These are phyloP conservation scores for Tenebrio molitor DNA, from an alignment of 1,140 invertebrate genomes.

Conservation along the genomic window DNA sequence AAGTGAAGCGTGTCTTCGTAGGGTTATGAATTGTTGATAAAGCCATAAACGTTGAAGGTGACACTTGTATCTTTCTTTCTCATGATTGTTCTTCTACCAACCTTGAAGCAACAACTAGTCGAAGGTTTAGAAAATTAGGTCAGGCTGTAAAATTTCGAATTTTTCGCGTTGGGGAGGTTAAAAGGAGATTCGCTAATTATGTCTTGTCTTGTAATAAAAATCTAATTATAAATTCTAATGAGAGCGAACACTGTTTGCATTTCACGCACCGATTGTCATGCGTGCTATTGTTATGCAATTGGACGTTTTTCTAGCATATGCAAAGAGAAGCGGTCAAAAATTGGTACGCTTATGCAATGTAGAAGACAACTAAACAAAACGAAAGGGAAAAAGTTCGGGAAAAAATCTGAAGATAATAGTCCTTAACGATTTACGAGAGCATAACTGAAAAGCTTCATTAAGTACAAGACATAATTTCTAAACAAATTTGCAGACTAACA, in stretches of 20 bases:
- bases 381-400: too few relatives aligned
- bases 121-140: constrained; percentile 19
- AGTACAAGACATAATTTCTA: too few relatives aligned
- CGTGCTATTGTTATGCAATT: constrained; percentile 8
- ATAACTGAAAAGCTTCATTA: too few relatives aligned
- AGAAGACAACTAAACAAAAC: too few relatives aligned
- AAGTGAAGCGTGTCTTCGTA: background rate
- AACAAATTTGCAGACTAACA: too few relatives aligned
- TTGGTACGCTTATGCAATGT: too few relatives aligned
- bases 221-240: constrained; percentile 30
- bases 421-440: too few relatives aligned
- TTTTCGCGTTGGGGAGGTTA: constrained; percentile 2
- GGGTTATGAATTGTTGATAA: background rate
- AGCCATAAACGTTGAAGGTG: constrained; percentile 2
- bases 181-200: constrained; percentile 23
- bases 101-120: constrained; percentile 16
- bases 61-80: constrained; percentile 17
- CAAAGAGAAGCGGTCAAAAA: too few relatives aligned
- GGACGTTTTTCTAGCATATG: constrained; percentile 14
- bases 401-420: too few relatives aligned
- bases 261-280: constrained; percentile 23
- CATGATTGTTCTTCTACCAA: constrained; percentile 3
- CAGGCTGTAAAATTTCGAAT: constrained; percentile 19
- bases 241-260: constrained; percentile 18
- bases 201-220: constrained; percentile 11